A percentile compares a stretch with the other conserved stretches of the same genome.
These are phyloP conservation scores for Salmo trutta DNA, from an alignment of 2,797 vertebrate genomes.

Conservation along the genomic window DNA sequence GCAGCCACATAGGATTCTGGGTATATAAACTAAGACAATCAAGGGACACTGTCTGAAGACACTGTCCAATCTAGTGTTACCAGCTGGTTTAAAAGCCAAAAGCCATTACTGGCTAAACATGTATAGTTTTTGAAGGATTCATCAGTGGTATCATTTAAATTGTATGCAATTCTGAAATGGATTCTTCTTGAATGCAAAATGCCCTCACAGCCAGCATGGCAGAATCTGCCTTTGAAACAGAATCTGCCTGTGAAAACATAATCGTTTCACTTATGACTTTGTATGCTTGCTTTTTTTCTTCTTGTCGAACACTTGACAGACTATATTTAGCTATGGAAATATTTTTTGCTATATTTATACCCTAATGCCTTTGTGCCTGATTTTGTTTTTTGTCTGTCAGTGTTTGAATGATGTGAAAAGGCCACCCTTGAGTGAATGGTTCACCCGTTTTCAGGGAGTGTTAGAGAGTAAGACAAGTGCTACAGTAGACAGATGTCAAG, in stretches of 20 bases:
- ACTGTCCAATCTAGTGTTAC: not conserved
- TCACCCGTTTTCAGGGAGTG: not conserved
- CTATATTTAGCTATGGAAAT: not conserved
- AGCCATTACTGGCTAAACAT: not conserved
- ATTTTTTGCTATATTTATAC: conserved; percentile 1
- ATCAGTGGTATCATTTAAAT: not conserved
- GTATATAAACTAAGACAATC: not conserved
- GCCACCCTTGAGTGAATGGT: not conserved
- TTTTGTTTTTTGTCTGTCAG: not conserved
- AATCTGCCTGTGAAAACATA: too few relatives aligned
- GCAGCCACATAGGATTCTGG: not conserved
- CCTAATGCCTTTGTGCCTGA: not conserved
- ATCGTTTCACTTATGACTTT: not conserved
- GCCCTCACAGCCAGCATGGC: not conserved
- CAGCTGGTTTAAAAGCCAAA: not conserved
- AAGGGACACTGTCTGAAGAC: not conserved
- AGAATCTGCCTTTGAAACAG: not conserved
- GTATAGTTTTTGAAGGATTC: not conserved
- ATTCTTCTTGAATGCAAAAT: not conserved
- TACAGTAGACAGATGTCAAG: not conserved
- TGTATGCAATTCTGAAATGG: not conserved
- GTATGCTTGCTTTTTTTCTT: not conserved
- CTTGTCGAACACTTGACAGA: not conserved
- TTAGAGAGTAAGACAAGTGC: not conserved
- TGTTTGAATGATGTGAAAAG: not conserved